Percentiles rank a stretch among this genome's conserved stretches.
These are phyloP conservation scores for Andricus curvator DNA, from an alignment of 2,888 invertebrate species.

Conservation along the genomic window DNA sequence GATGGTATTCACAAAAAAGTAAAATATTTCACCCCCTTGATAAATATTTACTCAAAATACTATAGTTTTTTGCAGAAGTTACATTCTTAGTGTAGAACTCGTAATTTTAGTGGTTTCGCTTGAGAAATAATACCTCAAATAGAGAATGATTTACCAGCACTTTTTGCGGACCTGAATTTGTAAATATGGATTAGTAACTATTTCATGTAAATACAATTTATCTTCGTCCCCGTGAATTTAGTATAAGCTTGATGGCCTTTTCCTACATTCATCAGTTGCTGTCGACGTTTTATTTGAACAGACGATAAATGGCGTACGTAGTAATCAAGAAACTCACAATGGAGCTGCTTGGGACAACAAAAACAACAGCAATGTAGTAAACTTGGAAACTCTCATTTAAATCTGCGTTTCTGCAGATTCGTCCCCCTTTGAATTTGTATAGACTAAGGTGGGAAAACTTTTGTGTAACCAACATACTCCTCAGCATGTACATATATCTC, in stretches of 20 bases:
- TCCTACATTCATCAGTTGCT: not conserved
- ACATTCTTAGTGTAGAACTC: too few relatives aligned
- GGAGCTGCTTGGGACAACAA: not conserved
- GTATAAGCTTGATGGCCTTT: not conserved
- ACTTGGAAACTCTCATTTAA: slow-evolving; percentile 42
- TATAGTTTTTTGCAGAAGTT: too few relatives aligned
- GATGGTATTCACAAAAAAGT: too few relatives aligned
- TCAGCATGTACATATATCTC: not conserved
- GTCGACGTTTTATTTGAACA: not conserved
- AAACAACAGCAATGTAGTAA: not conserved
- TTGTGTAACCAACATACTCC: not conserved
- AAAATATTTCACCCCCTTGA: too few relatives aligned
- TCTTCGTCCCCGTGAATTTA: too few relatives aligned
- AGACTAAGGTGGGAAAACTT: slow-evolving; percentile 42
- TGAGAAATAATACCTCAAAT: too few relatives aligned
- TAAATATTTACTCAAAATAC: too few relatives aligned
- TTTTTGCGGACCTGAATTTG: too few relatives aligned
- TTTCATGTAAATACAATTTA: not conserved
- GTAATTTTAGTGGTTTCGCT: too few relatives aligned
- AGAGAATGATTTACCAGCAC: too few relatives aligned
- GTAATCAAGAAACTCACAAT: not conserved
- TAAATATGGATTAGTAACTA: too few relatives aligned
- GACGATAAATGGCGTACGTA: not conserved
- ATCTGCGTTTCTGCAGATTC: slow-evolving; percentile 43
- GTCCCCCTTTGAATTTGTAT: slow-evolving; percentile 46